A percentile compares a stretch with the other conserved stretches of the same genome.
These are phyloP conservation scores for Aythya fuligula DNA, from an alignment of 2,797 vertebrate genomes.

Conservation along the genomic window DNA sequence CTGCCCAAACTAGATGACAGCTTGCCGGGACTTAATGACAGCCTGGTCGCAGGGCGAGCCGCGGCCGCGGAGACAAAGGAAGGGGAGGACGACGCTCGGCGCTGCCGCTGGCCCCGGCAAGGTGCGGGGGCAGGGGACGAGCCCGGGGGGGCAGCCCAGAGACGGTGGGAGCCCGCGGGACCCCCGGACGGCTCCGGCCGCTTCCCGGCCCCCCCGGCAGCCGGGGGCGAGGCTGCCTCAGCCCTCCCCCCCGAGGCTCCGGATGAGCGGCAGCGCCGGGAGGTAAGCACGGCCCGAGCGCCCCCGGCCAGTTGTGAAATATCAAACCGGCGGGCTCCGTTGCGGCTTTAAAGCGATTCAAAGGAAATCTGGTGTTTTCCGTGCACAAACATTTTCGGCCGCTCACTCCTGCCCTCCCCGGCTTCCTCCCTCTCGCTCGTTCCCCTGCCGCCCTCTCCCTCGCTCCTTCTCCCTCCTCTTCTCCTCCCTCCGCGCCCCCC, in stretches of 20 bases:
- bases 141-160: background rate
- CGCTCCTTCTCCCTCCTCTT: conserved; percentile 29
- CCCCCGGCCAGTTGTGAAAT: conserved; percentile 52
- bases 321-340: background rate
- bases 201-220: background rate
- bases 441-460: conserved; percentile 43
- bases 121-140: background rate
- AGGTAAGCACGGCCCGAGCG: conserved; percentile 68
- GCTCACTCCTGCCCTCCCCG: background rate
- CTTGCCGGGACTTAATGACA: conserved; percentile 33
- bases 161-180: background rate
- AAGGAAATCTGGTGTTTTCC: conserved; percentile 43
- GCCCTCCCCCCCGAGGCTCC: background rate
- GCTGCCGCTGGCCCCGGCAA: background rate
- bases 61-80: conserved; percentile 37
- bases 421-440: background rate
- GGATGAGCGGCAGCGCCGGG: background rate
- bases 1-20: conserved; percentile 39
- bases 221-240: conserved; percentile 24
- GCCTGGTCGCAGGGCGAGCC: background rate
- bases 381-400: conserved; percentile 10
- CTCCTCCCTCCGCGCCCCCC: conserved; percentile 42
- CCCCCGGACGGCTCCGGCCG: background rate
- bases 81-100: background rate
- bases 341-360: conserved; percentile 58